Evolutionary conservation across 2,888 invertebrate species (phyloP).

Genomic region (Balanococcus diminutus): DNA sequence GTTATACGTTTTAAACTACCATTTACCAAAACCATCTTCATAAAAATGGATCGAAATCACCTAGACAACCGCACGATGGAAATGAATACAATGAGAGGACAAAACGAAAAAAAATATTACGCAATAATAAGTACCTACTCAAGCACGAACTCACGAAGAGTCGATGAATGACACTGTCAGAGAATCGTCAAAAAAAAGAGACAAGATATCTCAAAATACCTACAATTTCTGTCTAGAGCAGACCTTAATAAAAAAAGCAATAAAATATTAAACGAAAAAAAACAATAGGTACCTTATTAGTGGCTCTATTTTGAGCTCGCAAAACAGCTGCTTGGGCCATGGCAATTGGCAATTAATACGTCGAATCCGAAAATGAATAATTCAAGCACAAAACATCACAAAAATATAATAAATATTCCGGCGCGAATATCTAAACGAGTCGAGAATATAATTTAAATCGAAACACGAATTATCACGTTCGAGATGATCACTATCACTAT

Average conservation of each 20-base stretch:
- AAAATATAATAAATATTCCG: too few relatives aligned
- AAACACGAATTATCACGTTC: conserved; percentile 2
- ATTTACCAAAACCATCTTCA: not conserved
- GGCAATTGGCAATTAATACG: too few relatives aligned
- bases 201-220: too few relatives aligned
- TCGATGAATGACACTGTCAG: too few relatives aligned
- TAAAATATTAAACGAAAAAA: not conserved
- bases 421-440: not conserved
- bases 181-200: too few relatives aligned
- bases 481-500: conserved; percentile 47
- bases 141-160: too few relatives aligned
- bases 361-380: not conserved
- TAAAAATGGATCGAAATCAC: not conserved
- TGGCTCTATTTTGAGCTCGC: conserved; percentile 60
- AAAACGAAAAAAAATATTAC: not conserved
- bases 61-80: not conserved
- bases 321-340: conserved; percentile 61
- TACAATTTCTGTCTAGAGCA: too few relatives aligned
- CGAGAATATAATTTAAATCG: not conserved
- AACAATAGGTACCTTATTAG: conserved; percentile 59
- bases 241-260: not conserved
- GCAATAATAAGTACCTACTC: too few relatives aligned
- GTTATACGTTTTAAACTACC: not conserved
- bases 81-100: not conserved
- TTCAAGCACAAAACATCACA: conserved; percentile 16